Evolutionary conservation across 2,113 vertebrate genomes (phyloP).

Genomic region (Lipophrys pholis): DNA sequence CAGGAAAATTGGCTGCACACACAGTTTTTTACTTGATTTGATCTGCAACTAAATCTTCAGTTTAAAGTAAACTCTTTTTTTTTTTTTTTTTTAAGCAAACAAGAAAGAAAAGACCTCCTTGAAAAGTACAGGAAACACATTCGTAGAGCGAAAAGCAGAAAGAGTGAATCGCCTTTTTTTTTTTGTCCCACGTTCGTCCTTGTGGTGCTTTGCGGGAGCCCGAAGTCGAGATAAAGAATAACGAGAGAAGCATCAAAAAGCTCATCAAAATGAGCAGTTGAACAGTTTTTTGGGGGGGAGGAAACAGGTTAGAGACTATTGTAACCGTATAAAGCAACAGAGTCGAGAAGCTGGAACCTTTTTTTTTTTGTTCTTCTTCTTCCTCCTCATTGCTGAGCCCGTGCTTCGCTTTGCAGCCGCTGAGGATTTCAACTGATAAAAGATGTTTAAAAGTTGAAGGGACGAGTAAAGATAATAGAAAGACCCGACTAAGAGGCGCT

Average conservation of each 20-base stretch:
- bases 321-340: conserved; percentile 32
- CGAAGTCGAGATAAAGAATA: conserved; percentile 60
- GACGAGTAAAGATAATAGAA: conserved; percentile 39
- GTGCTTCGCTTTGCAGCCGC: conserved; percentile 20
- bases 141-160: conserved; percentile 10
- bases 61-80: neutral
- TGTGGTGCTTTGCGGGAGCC: conserved; percentile 23
- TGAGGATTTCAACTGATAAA: conserved; percentile 49
- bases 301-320: conserved; percentile 60
- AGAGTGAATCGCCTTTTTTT: conserved; percentile 23
- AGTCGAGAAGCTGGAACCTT: conserved; percentile 12
- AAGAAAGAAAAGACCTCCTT: neutral
- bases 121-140: conserved; percentile 12
- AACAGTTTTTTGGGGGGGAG: conserved; percentile 52
- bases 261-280: conserved; percentile 54
- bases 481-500: conserved; percentile 4
- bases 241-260: conserved; percentile 60
- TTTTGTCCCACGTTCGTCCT: conserved; percentile 27
- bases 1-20: neutral
- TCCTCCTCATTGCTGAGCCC: conserved; percentile 30
- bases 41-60: neutral
- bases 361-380: too few species aligned
- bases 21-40: neutral
- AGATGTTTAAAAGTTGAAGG: conserved; percentile 43
- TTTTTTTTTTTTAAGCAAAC: neutral